A percentile compares a stretch with the other conserved stretches of the same genome.
phyloP scores from a whole-genome alignment of 1,140 invertebrate genomes.

The Eufriesea mexicana region DNA sequence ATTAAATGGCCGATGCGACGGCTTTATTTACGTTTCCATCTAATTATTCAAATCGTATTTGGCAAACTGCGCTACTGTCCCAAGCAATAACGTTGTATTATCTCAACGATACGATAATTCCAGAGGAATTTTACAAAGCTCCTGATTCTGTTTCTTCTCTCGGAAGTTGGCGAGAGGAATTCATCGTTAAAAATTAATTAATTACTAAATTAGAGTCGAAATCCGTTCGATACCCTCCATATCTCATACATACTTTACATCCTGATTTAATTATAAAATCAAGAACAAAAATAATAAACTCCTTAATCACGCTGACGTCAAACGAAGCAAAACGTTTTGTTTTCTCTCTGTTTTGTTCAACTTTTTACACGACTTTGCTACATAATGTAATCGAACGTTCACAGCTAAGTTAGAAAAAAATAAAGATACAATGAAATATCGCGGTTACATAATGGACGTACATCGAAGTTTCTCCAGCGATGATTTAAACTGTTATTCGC shows the following conservation, averaged over 20 bases:
- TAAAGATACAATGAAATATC: background rate
- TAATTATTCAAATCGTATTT: conserved; percentile 41
- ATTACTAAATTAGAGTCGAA: too few species aligned
- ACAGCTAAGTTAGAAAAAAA: background rate
- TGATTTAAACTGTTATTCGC: background rate
- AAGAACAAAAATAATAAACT: too few species aligned
- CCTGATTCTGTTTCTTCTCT: background rate
- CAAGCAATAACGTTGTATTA: background rate
- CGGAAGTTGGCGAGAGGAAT: too few species aligned
- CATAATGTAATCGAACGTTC: background rate
- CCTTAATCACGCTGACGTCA: too few species aligned
- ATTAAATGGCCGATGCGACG: too few species aligned
- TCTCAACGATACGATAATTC: background rate
- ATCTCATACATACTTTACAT: too few species aligned
- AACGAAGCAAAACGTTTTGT: too few species aligned
- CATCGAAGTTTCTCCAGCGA: background rate
- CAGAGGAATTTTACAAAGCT: background rate
- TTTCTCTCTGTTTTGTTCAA: background rate
- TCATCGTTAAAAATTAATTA: too few species aligned
- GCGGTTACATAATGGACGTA: background rate
- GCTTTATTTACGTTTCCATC: conserved; percentile 21
- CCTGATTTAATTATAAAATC: too few species aligned
- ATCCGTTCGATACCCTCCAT: too few species aligned
- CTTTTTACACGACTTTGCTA: background rate
- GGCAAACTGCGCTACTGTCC: background rate